These are phyloP conservation scores for Hirudinaria manillensis DNA, from an alignment of 2,888 invertebrate species.

Conservation along the genomic window DNA sequence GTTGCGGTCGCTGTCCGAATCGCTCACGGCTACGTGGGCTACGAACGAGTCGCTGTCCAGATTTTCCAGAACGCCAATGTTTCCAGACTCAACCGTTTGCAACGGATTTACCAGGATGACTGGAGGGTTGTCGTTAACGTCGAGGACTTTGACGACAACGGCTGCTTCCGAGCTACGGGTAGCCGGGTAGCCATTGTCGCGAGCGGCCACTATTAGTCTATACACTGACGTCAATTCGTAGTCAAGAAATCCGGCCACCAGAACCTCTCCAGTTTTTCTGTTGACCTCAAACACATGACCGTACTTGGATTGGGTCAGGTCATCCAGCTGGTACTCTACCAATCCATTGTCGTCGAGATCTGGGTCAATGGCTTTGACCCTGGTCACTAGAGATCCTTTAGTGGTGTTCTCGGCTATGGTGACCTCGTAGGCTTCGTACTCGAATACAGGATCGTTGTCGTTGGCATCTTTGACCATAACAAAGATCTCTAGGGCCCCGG, in stretches of 20 bases:
- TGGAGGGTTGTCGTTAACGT: constrained; percentile 21
- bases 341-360: constrained; percentile 16
- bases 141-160: constrained; percentile 25
- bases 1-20: constrained; percentile 3
- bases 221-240: constrained; percentile 20
- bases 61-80: not conserved
- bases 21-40: constrained; percentile 17
- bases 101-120: constrained; percentile 4
- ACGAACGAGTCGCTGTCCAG: constrained; percentile 9
- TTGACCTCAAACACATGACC: constrained; percentile 15
- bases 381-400: not conserved
- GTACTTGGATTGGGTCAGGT: constrained; percentile 1
- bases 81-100: not conserved
- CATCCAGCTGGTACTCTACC: constrained; percentile 19
- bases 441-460: constrained; percentile 26
- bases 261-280: constrained; percentile 18
- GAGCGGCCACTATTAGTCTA: constrained; percentile 24
- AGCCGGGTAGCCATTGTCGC: constrained; percentile 22
- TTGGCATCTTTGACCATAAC: constrained; percentile 21
- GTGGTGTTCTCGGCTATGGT: constrained; percentile 11
- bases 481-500: constrained; percentile 6
- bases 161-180: not conserved
- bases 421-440: constrained; percentile 5
- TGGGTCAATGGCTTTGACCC: constrained; percentile 14
- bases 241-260: constrained; percentile 22